These are phyloP conservation scores for Lasioglossum leucozonium DNA, from an alignment of 2,888 invertebrate genomes.

Conservation along the genomic window DNA sequence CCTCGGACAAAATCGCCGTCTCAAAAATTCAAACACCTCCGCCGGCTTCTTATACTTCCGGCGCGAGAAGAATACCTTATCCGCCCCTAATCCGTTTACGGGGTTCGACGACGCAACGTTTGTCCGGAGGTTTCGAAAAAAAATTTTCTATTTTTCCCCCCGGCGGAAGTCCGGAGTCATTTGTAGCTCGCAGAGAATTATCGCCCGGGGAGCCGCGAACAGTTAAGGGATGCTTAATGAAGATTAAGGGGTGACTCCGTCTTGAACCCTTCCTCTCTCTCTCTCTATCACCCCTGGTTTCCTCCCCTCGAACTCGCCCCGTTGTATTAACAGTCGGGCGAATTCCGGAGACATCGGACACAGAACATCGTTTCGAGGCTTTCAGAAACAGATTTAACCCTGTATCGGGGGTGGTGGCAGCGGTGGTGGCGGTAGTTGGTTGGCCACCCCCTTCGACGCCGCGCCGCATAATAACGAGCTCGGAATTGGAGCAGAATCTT, in stretches of 20 bases:
- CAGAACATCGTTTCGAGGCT: slow-evolving; percentile 55
- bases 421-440: neutral
- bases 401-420: slow-evolving; percentile 17
- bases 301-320: neutral
- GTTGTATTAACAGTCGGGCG: slow-evolving; percentile 15
- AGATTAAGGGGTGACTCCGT: slow-evolving; percentile 75
- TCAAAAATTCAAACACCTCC: too few species aligned
- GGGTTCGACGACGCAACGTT: neutral
- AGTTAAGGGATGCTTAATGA: slow-evolving; percentile 75
- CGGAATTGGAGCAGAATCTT: slow-evolving; percentile 66
- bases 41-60: too few species aligned
- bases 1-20: too few species aligned
- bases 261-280: slow-evolving; percentile 28
- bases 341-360: slow-evolving; percentile 58
- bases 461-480: slow-evolving; percentile 62
- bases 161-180: slow-evolving; percentile 19
- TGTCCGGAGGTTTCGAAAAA: slow-evolving; percentile 29
- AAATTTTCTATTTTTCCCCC: slow-evolving; percentile 26
- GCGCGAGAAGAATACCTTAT: too few species aligned
- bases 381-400: slow-evolving; percentile 63
- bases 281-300: too few species aligned
- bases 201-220: slow-evolving; percentile 68
- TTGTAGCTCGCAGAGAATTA: slow-evolving; percentile 60
- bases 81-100: neutral
- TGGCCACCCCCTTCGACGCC: slow-evolving; percentile 14